Evolutionary conservation across 2,888 invertebrate species (phyloP).

Genomic region (Heliconius charithonia): DNA sequence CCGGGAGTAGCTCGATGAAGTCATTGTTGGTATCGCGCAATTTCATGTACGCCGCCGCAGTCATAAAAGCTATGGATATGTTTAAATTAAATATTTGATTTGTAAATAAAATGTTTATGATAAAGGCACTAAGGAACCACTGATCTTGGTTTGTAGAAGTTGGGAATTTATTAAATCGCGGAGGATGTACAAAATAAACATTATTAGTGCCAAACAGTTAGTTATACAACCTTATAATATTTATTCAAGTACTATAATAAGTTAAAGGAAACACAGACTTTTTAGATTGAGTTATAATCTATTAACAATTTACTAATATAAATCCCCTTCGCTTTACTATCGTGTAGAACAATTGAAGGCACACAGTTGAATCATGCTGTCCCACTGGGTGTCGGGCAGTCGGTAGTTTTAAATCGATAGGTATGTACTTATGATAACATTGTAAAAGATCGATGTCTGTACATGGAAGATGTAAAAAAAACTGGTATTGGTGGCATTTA

Average conservation of each 20-base stretch:
- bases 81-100: background rate
- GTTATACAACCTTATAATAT: background rate
- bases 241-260: background rate
- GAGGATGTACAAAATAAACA: background rate
- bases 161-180: background rate
- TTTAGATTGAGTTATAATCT: background rate
- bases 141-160: background rate
- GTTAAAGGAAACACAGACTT: background rate
- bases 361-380: background rate
- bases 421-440: too few relatives aligned
- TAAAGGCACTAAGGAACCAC: background rate
- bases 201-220: background rate
- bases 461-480: too few relatives aligned
- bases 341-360: background rate
- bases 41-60: slow-evolving; percentile 81
- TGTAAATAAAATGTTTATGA: background rate
- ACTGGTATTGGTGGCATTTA: too few relatives aligned
- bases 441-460: too few relatives aligned
- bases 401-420: background rate
- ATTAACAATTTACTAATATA: background rate
- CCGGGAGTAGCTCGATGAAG: slow-evolving; percentile 79
- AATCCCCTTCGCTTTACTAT: background rate
- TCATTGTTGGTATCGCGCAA: slow-evolving; percentile 69
- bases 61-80: slow-evolving; percentile 81
- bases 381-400: background rate